Evolutionary conservation across 2,113 vertebrate species (phyloP), one percentile per base, ranked within the genome.

Genomic region (Urocynchramus pylzowi): DNA sequence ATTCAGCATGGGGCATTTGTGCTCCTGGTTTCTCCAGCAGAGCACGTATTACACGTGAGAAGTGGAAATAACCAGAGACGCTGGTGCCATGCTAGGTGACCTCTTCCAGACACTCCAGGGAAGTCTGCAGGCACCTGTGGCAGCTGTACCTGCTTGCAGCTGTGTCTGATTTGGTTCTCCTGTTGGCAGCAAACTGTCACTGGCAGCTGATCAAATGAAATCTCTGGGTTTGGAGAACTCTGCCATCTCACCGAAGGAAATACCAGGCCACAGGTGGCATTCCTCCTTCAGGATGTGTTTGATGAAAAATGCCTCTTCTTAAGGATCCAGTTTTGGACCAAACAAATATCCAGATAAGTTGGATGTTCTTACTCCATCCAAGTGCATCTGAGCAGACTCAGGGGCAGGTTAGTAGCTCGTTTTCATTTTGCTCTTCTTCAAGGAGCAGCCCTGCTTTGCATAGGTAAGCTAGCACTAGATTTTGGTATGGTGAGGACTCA

Each of bases 11-110:
- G 37, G 47, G 22, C 16, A 4, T 21, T 19, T 14, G 47, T 53
- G 49, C 44, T 93, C 42, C 57, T 33, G 39, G 35, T 70, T 70
- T 70, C 74, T 59, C 44, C 80, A 54, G 56, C 1, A 0, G 44
- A 18, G 24, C 37, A 4, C 1, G 9, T 0, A 1, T 44, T 23
- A 2, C 11, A n/a, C 5, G 0, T 3, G 33, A 10, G 19, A 42
- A 67, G 16, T 3, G 39, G 3, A 33, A 17, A n/a, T 8, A 31
- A 7, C 26, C 1, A 1, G 27, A 15, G 9, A 3, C 28, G 18
- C 23, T n/a, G 42, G 4, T 75, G 69, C 18, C 0, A 0, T 19
- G 71, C 37, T 53, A 18, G 39, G 19, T 15, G 30, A 42, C 18
- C 0, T 2, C 35, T 50, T 68, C 44, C 27, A 13, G 52, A 5